Percentiles rank a stretch among this genome's conserved stretches.
Evolutionary conservation across 1,140 invertebrate species (phyloP).

Genomic region (Bombus confusus): DNA sequence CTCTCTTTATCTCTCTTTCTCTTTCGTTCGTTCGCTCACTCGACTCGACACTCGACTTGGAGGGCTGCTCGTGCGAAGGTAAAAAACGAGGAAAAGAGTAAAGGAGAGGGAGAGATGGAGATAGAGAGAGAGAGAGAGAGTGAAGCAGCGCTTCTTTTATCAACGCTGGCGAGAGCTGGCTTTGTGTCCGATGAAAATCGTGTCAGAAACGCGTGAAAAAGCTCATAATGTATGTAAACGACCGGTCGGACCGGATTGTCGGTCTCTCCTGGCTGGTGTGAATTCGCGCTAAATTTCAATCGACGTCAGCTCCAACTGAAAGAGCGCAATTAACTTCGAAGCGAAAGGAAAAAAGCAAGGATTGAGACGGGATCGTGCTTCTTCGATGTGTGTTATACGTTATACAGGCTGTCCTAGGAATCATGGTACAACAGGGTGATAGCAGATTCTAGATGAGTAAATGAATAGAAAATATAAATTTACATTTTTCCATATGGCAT

Average conservation of each 20-base stretch:
- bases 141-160: constrained; percentile 7
- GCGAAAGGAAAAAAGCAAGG: too few species aligned
- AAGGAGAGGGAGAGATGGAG: neutral
- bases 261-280: neutral
- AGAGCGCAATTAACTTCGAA: constrained; percentile 42
- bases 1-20: neutral
- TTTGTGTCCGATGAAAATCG: constrained; percentile 28
- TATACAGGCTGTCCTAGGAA: neutral
- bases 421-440: too few species aligned
- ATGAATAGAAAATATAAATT: too few species aligned
- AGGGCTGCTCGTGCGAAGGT: constrained; percentile 23
- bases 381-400: neutral
- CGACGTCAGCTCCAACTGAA: constrained; percentile 12
- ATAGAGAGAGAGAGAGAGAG: neutral
- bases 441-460: too few species aligned
- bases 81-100: neutral
- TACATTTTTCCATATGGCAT: too few species aligned
- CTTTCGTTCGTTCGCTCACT: neutral
- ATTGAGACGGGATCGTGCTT: neutral
- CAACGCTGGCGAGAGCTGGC: neutral
- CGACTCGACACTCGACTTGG: constrained; percentile 26
- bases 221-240: constrained; percentile 50
- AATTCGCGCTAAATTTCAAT: constrained; percentile 45
- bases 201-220: constrained; percentile 37
- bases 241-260: neutral